Conservation (phyloP, 1,140 invertebrate genomes). For the Atta texana region DNA sequence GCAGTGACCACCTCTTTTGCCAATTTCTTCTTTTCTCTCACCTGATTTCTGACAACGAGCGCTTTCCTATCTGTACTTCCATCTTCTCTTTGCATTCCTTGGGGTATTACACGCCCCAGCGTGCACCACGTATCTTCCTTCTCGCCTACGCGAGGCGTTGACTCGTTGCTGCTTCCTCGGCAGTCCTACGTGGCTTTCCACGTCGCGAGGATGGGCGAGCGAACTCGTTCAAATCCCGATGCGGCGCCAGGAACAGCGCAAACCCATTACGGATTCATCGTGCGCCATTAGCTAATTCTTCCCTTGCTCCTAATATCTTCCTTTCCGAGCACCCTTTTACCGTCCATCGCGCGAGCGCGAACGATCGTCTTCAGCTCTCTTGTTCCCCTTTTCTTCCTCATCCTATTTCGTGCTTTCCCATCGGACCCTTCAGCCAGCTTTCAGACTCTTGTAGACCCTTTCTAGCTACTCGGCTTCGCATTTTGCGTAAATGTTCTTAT, state of each 20-base stretch:
- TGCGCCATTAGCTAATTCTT: constrained; percentile 86
- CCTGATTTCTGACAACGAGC: constrained; percentile 58
- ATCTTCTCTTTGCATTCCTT: constrained; percentile 85
- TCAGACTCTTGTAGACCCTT: constrained; percentile 56
- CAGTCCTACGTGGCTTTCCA: constrained; percentile 45
- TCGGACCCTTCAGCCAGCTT: constrained; percentile 66
- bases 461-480: constrained; percentile 62
- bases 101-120: constrained; percentile 83
- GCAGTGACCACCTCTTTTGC: constrained; percentile 68
- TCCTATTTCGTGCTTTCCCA: constrained; percentile 60
- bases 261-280: constrained; percentile 87
- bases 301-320: constrained; percentile 80
- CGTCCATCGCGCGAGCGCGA: constrained; percentile 50
- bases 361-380: constrained; percentile 47
- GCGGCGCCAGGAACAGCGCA: constrained; percentile 83
- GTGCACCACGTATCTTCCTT: constrained; percentile 67
- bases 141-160: constrained; percentile 69
- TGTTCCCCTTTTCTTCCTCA: constrained; percentile 45
- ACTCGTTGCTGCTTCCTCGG: constrained; percentile 40
- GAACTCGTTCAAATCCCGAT: constrained; percentile 83
- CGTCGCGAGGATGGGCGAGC: constrained; percentile 63
- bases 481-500: constrained; percentile 47
- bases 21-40: constrained; percentile 25
- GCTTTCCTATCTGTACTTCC: constrained; percentile 82
- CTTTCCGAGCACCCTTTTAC: constrained; percentile 79